Evolutionary conservation across 2,888 invertebrate genomes (phyloP).

Genomic region (Cantharis flavilabris): DNA sequence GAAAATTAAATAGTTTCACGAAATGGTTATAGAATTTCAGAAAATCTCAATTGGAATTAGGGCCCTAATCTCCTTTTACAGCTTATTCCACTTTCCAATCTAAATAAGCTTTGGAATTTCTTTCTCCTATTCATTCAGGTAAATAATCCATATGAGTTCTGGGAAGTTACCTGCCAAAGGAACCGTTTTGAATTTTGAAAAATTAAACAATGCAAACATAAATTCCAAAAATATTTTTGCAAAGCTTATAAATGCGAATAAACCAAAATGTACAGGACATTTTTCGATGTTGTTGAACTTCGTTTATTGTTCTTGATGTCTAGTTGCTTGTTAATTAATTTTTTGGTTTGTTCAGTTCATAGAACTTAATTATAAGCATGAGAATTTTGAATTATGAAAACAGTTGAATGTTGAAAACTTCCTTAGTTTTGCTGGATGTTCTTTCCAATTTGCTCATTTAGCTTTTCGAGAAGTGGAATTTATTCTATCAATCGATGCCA

Average conservation of each 20-base stretch:
- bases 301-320: background rate
- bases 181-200: background rate
- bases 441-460: too few relatives aligned
- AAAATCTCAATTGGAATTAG: too few relatives aligned
- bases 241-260: too few relatives aligned
- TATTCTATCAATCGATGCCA: too few relatives aligned
- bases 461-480: too few relatives aligned
- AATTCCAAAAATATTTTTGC: background rate
- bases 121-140: background rate
- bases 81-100: too few relatives aligned
- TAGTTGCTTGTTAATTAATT: background rate
- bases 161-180: background rate
- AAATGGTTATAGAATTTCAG: too few relatives aligned
- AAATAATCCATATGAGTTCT: background rate
- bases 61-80: too few relatives aligned
- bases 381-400: background rate
- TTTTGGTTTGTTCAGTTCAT: background rate
- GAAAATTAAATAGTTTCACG: too few relatives aligned
- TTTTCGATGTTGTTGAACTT: background rate
- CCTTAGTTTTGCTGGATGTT: too few relatives aligned
- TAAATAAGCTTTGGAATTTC: background rate
- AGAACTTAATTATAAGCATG: background rate
- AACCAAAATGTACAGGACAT: background rate
- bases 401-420: too few relatives aligned
- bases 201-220: background rate